Conservation (phyloP, 2,888 invertebrate species). For the Dasysyrphus albostriatus region DNA sequence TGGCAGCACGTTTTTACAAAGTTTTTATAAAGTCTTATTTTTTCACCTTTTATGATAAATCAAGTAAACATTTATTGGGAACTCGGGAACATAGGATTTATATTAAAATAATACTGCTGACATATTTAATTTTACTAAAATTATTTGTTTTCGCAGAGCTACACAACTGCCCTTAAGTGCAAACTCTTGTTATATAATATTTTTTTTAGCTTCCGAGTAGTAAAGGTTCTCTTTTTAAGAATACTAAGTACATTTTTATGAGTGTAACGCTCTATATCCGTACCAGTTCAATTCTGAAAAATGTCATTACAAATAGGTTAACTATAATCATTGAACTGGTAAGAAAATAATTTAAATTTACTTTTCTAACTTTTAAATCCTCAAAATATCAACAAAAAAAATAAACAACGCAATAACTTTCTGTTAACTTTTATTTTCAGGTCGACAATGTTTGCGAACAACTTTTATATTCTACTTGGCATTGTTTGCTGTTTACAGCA, state of each 20-base stretch:
- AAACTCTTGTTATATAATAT: too few relatives aligned
- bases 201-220: too few relatives aligned
- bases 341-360: not conserved
- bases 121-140: too few relatives aligned
- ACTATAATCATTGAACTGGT: not conserved
- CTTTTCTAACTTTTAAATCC: not conserved
- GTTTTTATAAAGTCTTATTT: too few relatives aligned
- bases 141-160: too few relatives aligned
- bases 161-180: too few relatives aligned
- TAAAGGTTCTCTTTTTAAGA: not conserved
- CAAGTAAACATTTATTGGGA: too few relatives aligned
- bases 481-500: constrained; percentile 78
- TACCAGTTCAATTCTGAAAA: too few relatives aligned
- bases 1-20: too few relatives aligned
- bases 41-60: too few relatives aligned
- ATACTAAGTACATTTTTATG: not conserved
- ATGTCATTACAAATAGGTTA: not conserved
- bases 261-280: not conserved
- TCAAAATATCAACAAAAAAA: not conserved
- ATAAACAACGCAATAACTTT: not conserved
- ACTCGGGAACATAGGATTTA: too few relatives aligned
- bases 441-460: constrained; percentile 79
- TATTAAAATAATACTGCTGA: too few relatives aligned
- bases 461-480: constrained; percentile 79
- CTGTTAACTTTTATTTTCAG: constrained; percentile 60